Evolutionary conservation across 2,113 vertebrate species (phyloP), one percentile per base, ranked within the genome.

Genomic region (Xyliphius kryptos): DNA sequence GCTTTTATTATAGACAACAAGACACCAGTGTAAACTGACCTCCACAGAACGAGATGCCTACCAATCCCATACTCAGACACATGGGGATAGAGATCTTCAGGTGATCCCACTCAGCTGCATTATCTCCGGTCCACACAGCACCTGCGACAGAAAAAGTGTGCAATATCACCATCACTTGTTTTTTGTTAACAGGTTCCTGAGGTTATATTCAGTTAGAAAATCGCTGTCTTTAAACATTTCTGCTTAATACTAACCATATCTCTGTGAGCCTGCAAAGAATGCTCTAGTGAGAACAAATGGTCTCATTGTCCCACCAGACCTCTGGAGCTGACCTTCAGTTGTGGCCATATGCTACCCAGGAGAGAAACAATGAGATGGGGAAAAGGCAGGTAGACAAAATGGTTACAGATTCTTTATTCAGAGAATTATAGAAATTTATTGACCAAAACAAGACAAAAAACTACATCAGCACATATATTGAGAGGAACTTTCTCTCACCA

Each of bases 81-180:
- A 96, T 96, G 22, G 92, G 91, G 62, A 96, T 82, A 1, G 91
- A 89, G 51, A 95, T 89, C 77, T 91, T 92, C 57, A 96, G 75
- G 46, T 96, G 93, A 0, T 87, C 91, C 93, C 93, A 95, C 44
- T 94, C 92, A 0, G 92, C 93, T 8, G 91, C 81, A 46, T 96
- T 96, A 74, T 96, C 93, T 0, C 93, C 93, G 0, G 93, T 96
- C 93, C 93, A 96, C 26, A 94, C 88, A 1, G 93, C 92, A 41
- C 93, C 93, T 96, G 72, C 38, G 32, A 69, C 9, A 48, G 46
- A 6, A 41, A 7, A 19, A 12, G 36, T 40, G 43, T 32, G 14
- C n/a, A 3, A 12, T 44, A n/a, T n/a, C n/a, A n/a, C n/a, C n/a
- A n/a, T n/a, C n/a, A n/a, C n/a, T n/a, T n/a, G n/a, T n/a, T n/a